phyloP scores from a whole-genome alignment of 92 coral and sea anemone genomes.

The Siderastrea siderea region DNA sequence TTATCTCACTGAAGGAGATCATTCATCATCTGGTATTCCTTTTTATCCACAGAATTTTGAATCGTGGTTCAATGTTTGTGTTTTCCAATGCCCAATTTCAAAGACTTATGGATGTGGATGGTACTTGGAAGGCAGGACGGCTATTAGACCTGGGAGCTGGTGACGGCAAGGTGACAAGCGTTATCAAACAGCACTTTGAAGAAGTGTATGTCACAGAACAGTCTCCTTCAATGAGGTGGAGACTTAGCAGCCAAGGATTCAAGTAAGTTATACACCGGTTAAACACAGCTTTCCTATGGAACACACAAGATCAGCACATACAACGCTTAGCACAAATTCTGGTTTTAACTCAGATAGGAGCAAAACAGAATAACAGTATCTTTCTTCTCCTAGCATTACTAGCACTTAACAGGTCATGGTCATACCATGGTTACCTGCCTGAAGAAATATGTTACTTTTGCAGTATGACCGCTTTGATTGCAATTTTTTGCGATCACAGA shows the following conservation, averaged over 20 bases:
- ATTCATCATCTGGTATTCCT: too few relatives aligned
- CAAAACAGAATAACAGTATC: too few relatives aligned
- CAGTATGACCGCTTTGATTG: too few relatives aligned
- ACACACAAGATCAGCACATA: too few relatives aligned
- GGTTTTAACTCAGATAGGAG: too few relatives aligned
- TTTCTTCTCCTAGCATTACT: too few relatives aligned
- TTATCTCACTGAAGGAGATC: background rate
- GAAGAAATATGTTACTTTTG: too few relatives aligned
- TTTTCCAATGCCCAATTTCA: slow-evolving; percentile 89
- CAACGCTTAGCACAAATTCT: too few relatives aligned
- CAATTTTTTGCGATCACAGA: too few relatives aligned
- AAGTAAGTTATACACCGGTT: slow-evolving; percentile 56
- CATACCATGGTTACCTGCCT: too few relatives aligned
- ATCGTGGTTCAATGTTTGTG: slow-evolving; percentile 97
- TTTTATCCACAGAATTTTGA: slow-evolving; percentile 75
- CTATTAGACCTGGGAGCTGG: slow-evolving; percentile 97
- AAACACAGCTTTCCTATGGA: too few relatives aligned
- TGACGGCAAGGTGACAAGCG: slow-evolving; percentile 92
- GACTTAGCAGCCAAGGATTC: slow-evolving; percentile 82
- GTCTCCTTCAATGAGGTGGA: slow-evolving; percentile 97
- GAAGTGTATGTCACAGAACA: slow-evolving; percentile 94
- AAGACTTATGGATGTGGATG: slow-evolving; percentile 68
- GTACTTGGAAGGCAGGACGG: slow-evolving; percentile 57
- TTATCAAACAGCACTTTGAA: slow-evolving; percentile 91
- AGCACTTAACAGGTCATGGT: too few relatives aligned